A percentile compares a stretch with the other conserved stretches of the same genome.
phyloP scores from a whole-genome alignment of 2,797 vertebrate genomes.

The Argya squamiceps region DNA sequence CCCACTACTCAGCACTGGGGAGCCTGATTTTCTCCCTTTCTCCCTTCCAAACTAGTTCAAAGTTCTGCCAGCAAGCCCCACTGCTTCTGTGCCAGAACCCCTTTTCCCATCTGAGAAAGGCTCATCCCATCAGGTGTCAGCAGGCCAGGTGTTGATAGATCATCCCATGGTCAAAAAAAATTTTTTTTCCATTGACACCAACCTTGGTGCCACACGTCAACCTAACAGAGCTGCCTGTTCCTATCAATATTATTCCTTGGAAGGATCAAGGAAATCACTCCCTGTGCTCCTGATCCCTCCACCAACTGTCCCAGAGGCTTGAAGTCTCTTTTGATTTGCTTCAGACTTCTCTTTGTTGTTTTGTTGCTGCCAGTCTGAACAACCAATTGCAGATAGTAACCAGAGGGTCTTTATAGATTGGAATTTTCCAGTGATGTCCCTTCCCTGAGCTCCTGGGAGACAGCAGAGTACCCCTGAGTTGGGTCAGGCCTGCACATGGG shows the following conservation, averaged over 20 bases:
- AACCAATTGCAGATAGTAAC: background rate
- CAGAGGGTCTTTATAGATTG: background rate
- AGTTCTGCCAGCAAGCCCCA: background rate
- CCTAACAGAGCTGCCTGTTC: background rate
- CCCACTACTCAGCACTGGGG: background rate
- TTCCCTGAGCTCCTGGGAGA: background rate
- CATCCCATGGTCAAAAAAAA: background rate
- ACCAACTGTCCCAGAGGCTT: background rate
- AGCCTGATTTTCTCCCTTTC: background rate
- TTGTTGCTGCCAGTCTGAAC: background rate
- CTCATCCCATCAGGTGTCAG: background rate
- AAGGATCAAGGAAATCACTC: background rate
- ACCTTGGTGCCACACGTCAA: rapidly evolving
- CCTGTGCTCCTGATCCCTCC: background rate
- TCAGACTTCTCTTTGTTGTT: rapidly evolving
- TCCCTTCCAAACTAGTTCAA: background rate
- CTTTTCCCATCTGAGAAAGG: background rate
- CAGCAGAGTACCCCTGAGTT: background rate
- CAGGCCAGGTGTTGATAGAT: background rate
- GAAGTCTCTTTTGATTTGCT: background rate
- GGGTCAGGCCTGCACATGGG: background rate
- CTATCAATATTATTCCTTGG: background rate
- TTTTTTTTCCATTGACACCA: background rate
- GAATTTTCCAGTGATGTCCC: background rate
- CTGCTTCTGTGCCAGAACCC: background rate